Evolutionary conservation across 2,113 vertebrate genomes (phyloP).

Genomic region (Cebidichthys violaceus): DNA sequence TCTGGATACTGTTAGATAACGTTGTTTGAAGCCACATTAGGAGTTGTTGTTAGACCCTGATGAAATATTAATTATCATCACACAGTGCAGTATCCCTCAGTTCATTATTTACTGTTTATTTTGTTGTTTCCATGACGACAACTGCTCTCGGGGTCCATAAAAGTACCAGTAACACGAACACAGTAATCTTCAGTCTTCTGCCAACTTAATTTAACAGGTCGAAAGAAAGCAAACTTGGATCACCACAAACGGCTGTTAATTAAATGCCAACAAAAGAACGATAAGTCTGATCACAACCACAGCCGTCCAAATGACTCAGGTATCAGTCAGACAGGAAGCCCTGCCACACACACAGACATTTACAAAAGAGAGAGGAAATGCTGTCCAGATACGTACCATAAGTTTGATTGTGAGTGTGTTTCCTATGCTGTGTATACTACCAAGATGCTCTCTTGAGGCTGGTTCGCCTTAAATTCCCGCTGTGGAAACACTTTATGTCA

Average conservation of each 20-base stretch:
- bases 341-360: conserved; percentile 23
- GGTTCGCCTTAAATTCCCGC: conserved; percentile 53
- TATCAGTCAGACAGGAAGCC: conserved; percentile 65
- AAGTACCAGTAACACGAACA: not conserved
- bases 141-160: not conserved
- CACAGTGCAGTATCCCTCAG: not conserved
- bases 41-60: not conserved
- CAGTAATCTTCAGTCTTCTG: not conserved
- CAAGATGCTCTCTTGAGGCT: conserved; percentile 25
- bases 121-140: conserved; percentile 19
- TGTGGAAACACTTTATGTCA: conserved; percentile 29
- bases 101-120: conserved; percentile 22
- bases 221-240: not conserved
- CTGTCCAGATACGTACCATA: conserved; percentile 78
- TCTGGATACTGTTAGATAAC: not conserved
- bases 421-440: conserved; percentile 44
- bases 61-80: not conserved
- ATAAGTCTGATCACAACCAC: not conserved
- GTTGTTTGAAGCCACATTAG: not conserved
- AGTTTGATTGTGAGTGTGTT: conserved; percentile 56
- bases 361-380: conserved; percentile 37
- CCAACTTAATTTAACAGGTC: conserved; percentile 23
- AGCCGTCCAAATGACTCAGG: not conserved
- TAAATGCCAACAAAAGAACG: not conserved
- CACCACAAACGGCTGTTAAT: not conserved